These are phyloP conservation scores for Abscondita cerata DNA, from an alignment of 2,888 invertebrate genomes.

Conservation along the genomic window DNA sequence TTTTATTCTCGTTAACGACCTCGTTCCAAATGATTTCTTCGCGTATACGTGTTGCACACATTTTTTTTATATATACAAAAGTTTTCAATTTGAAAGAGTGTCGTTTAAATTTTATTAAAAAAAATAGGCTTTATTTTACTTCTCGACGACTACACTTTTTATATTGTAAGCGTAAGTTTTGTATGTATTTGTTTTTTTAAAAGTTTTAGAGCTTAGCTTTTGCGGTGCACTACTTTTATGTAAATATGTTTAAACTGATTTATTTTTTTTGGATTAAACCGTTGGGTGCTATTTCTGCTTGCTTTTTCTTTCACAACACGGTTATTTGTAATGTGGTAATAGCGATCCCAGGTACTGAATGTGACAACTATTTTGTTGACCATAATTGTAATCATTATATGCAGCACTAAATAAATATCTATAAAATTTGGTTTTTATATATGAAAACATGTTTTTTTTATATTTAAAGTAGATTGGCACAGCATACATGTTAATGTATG, in stretches of 20 bases:
- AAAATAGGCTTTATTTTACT: too few relatives aligned
- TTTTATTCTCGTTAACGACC: too few relatives aligned
- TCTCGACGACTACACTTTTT: too few relatives aligned
- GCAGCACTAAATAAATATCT: conserved; percentile 28
- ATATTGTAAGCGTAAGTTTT: conserved; percentile 34
- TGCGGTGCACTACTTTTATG: conserved; percentile 53
- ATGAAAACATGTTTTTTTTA: too few relatives aligned
- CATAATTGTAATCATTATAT: conserved; percentile 27
- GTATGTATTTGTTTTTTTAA: conserved; percentile 48
- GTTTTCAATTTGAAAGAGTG: too few relatives aligned
- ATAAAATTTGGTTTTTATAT: not conserved
- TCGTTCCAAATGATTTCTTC: too few relatives aligned
- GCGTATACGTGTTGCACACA: too few relatives aligned
- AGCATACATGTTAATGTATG: too few relatives aligned
- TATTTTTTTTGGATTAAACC: conserved; percentile 40
- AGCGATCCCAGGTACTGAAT: not conserved
- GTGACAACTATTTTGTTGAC: not conserved
- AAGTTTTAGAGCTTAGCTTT: conserved; percentile 47
- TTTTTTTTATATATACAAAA: too few relatives aligned
- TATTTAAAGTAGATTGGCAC: too few relatives aligned
- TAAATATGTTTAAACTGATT: conserved; percentile 49
- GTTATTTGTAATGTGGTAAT: conserved; percentile 16
- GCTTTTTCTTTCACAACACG: conserved; percentile 26
- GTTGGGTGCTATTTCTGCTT: conserved; percentile 52
- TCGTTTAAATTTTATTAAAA: too few relatives aligned